Base-by-base conservation (phyloP, 2,888 invertebrate genomes). In the Drosophila limbata region DNA sequence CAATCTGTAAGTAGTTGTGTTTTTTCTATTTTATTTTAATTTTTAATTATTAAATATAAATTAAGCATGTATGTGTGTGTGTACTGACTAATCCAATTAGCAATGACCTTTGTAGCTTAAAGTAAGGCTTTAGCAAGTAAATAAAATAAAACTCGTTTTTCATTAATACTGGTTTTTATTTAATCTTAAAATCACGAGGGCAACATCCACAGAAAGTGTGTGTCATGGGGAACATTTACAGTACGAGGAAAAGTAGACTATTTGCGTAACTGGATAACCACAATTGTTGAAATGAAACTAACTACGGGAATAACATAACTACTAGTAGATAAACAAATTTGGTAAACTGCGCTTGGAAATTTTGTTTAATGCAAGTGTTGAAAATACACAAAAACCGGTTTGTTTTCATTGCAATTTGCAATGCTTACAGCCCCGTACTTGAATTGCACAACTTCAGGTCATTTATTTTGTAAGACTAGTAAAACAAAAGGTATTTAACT, bases 1-100 rank as follows among this genome's bases (percentile, higher is more conserved):
- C 50, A 88, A 88, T 44, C 67, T 85, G 85, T 85, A 19, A 85
- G 88, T 85, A 59, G 19, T 28, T 31, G 5, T n/a, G 3, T 11
- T 21, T 28, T 28, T 28, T 1, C 8, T 28, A 28, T 28, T 28
- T 28, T 28, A 5, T 8, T 2, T 2, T 8, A 5, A 8, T 28
- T 28, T 28, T 28, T 28, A 8, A 8, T 8, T 2, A 28, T 28
- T 28, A 28, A 28, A 28, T 6, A 28, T 28, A 28, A 25, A 25
- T 25, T 5, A 25, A 25, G 25, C 25, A 28, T 8, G 2, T 8
- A n/a, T 25, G 9, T 28, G 1, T 10, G 21, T 28, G 9, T 31
- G 13, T 39, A 33, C 19, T 11, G 15, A 21, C 6, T 2, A n/a
- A 35, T 37, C 1, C 8, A 31, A 5, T 28, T 31, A 17, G 8